Base-by-base conservation (phyloP, 2,113 vertebrate genomes). In the Telmatochromis sp. region DNA sequence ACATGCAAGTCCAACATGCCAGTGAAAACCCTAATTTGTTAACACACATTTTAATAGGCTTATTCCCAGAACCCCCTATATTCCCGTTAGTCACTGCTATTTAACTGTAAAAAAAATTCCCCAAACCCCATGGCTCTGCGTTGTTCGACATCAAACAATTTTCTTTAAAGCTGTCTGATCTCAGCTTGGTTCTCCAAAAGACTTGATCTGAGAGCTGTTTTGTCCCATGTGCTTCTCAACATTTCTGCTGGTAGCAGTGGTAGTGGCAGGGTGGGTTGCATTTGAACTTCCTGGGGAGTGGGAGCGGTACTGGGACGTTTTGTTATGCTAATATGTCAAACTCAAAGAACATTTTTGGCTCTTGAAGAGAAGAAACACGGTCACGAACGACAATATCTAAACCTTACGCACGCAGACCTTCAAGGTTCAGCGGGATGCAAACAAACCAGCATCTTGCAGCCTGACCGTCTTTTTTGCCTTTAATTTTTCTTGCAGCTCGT, bases 81-180 rank as follows among this genome's bases (percentile, higher is more conserved):
- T 68, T 89, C 81, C 45, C 31, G 9, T 80, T 15, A 54, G 80
- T 81, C 42, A 35, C 31, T 54, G 60, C 19, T 45, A 83, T 83
- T 79, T 60, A 85, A 65, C 68, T 13, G 23, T 55, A 50, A 26
- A 87, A 63, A 65, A 37, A 37, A 21, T 13, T 51, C 75, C 75
- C 19, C 15, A 47, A 87, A 85, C 26, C 80, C 14, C 35, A 31
- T 65, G 79, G 63, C 86, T 51, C 42, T 51, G 80, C 40, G 6
- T 55, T 80, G 55, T 89, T 82, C 81, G 42, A 83, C 82, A 92
- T 88, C 89, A 89, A 91, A 87, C 47, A 42, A 8, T 63, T 84
- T 88, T 88, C 65, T 86, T 87, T 84, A 82, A 63, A 85, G 51
- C 37, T 4, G 9, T 50, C 63, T 54, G 81, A 13, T 86, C 65